Evolutionary conservation across 2,797 vertebrate species (phyloP), one percentile per base, ranked within the genome.

Genomic region (Tauraco hartlaubi): DNA sequence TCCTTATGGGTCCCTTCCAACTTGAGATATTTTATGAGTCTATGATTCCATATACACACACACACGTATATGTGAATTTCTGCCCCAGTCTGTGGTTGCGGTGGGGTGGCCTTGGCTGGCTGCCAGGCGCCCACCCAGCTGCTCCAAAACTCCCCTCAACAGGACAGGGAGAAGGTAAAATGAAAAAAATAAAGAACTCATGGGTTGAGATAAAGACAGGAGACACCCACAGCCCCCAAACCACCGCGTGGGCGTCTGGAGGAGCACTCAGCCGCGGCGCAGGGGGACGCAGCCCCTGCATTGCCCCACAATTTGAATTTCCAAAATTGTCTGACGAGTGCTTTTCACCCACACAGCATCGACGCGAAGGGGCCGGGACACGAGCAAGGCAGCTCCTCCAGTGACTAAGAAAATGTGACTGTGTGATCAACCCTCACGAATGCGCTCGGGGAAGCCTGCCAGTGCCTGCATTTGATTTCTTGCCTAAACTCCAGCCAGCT

Each of bases 391-490:
- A 78, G 76, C 2, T 15, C 68, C 61, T 69, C 41, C 72, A 12
- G 64, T 19, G 67, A 62, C 63, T n/a, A 39, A 74, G 69, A 25
- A 63, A 87, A 87, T n/a, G 92, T n/a, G 74, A 64, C 62, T 37
- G 17, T 89, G 91, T 2, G 61, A 78, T 80, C 68, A 64, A 11
- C 68, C 68, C 68, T 91, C 41, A 5, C 6, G 79, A 86, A 75
- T 2, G 77, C 51, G 2, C 9, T 6, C 26, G 90, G 88, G 92
- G 92, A 79, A 72, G 41, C 37, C 85, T 84, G 91, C 89, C 93
- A 96, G 89, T 21, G 92, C 77, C 92, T 96, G 90, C 54, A 35
- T 55, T 77, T 89, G 84, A 96, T 94, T 93, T 93, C 71, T 95
- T 75, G 85, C 93, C 92, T 90, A 51, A 66, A 18, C 66, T 80